Evolutionary conservation across 1,140 invertebrate species (phyloP), one percentile per base, ranked within the genome.

Genomic region (Bombus impatiens): DNA sequence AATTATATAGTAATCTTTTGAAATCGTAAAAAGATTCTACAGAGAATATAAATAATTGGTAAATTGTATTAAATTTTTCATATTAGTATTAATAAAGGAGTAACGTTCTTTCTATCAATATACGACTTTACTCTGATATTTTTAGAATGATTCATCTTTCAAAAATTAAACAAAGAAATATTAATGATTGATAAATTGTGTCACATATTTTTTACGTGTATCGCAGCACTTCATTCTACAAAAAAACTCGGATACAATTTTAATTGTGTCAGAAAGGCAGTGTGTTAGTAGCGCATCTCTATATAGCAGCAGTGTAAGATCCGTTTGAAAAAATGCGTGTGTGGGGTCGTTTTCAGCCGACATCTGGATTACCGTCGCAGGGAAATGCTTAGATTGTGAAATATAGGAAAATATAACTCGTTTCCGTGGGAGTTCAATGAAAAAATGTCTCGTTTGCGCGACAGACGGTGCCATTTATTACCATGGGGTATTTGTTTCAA

Each of bases 361-460:
- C 90, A 91, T 91, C 90, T 91, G 90, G 90, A 85, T 88, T 80
- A n/a, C 72, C 70, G 82, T 79, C 57, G 68, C 83, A 37, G 84
- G 88, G 81, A 86, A 86, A 83, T 81, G 65, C 32, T 40, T 40
- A 59, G 32, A 75, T 86, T 84, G 57, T 82, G 40, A 42, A 86
- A 90, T 83, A 81, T 42, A 77, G 87, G 85, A 79, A 89, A 91
- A 82, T 78, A 42, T 81, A 91, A 91, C 77, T 87, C 84, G 87
- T 91, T 91, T 91, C 80, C 89, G 90, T 91, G 80, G 87, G 84
- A 88, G 88, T 90, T 70, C 13, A 42, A 78, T 87, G 70, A 85
- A 86, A 87, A 87, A 88, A 88, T 72, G 22, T 81, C 15, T 44
- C 53, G 40, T 37, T 78, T 77, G 42, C 79, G 79, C 76, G 47